Evolutionary conservation across 1,140 invertebrate species (phyloP), one percentile per base, ranked within the genome.

Genomic region (Phortica variegata): DNA sequence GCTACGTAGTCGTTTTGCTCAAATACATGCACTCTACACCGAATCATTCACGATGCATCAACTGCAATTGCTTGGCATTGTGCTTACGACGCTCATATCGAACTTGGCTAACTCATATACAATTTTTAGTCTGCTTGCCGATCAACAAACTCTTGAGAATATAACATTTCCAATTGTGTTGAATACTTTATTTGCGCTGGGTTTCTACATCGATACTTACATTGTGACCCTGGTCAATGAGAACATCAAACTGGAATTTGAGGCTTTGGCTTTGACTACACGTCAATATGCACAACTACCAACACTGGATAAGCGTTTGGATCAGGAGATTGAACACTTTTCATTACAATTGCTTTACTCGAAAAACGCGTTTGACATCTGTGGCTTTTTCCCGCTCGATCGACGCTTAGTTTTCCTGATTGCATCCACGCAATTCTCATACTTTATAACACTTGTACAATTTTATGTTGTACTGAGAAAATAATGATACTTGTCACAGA

Each of bases 391-490:
- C 37, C 48, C 61, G 33, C 31, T 73, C 32, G 69, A 73, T 34
- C 52, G 59, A 2, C 57, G 61, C 6, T 47, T 73, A 32, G 54
- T 69, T 3, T 73, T 58, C 42, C 43, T 70, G 0, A 73, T 69
- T 6, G 60, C 60, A 1, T 65, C 60, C 12, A 61, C 69, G 1
- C 69, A 54, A 13, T 66, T 73, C 16, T 57, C 60, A 13, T 69
- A 73, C 15, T 73, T 73, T 36, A 73, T 73, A 23, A 73, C 69
- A 1, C 53, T 73, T n/a, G 69, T 73, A 5, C 69, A 73, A 33
- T 73, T 73, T 17, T 69, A 73, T 50, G 23, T 73, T n/a, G n/a
- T n/a, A n/a, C n/a, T n/a, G n/a, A n/a, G n/a, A n/a, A n/a, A n/a
- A n/a, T n/a, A n/a, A n/a, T n/a, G n/a, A n/a, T n/a, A n/a, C n/a